A percentile compares a stretch with the other conserved stretches of the same genome.
phyloP scores from a whole-genome alignment of 2,888 invertebrate genomes.

The Phanerotoma sp. region DNA sequence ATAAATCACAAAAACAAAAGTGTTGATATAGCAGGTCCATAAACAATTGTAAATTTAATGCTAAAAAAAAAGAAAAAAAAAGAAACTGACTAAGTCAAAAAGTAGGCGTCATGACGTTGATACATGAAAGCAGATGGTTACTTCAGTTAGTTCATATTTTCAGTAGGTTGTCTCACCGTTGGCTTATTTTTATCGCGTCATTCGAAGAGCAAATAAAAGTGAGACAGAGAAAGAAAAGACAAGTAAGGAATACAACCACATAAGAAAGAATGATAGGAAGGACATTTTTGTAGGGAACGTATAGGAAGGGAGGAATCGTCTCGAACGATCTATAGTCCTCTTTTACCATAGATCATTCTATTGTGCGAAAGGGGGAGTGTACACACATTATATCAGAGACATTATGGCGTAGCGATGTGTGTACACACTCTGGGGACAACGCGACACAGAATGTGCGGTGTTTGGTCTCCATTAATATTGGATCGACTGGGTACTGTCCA shows the following conservation, averaged over 20 bases:
- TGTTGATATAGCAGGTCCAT: neutral
- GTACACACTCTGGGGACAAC: slow-evolving; percentile 46
- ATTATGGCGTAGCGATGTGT: slow-evolving; percentile 38
- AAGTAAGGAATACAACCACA: slow-evolving; percentile 1
- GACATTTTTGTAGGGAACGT: slow-evolving; percentile 5
- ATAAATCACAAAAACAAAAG: neutral
- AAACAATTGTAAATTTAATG: neutral
- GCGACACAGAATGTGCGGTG: slow-evolving; percentile 51
- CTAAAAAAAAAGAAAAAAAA: slow-evolving; percentile 1
- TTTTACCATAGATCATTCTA: slow-evolving; percentile 47
- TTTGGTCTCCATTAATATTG: slow-evolving; percentile 58
- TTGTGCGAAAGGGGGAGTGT: slow-evolving; percentile 48
- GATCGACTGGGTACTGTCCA: slow-evolving; percentile 46
- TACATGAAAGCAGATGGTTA: slow-evolving; percentile 21
- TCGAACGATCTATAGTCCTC: slow-evolving; percentile 31
- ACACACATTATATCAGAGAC: slow-evolving; percentile 44
- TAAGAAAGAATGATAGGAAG: slow-evolving; percentile 11
- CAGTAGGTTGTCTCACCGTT: neutral
- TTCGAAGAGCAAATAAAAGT: slow-evolving; percentile 22
- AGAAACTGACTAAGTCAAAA: neutral
- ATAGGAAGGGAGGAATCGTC: slow-evolving; percentile 20
- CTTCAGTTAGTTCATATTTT: slow-evolving; percentile 7
- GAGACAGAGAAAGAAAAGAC: slow-evolving; percentile 11
- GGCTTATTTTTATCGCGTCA: slow-evolving; percentile 29
- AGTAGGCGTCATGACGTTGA: slow-evolving; percentile 14